Percentiles rank a stretch among this genome's conserved stretches.
These are phyloP conservation scores for Mythimna impura DNA, from an alignment of 2,888 invertebrate species.

Conservation along the genomic window DNA sequence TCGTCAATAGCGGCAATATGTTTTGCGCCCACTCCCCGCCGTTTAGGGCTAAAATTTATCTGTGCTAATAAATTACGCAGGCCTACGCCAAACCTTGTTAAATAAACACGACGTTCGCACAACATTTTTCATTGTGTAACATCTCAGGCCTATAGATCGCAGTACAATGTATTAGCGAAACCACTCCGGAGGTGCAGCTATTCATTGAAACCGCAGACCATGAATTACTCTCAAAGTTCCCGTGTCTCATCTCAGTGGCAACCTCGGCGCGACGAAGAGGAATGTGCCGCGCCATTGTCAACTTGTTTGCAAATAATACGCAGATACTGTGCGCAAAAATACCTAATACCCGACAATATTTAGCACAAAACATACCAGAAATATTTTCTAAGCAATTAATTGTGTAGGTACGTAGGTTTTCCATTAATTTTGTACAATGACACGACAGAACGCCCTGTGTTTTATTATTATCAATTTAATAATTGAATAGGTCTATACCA, in stretches of 20 bases:
- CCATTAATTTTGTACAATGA: constrained; percentile 34
- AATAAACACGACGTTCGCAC: constrained; percentile 85
- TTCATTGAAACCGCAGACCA: constrained; percentile 73
- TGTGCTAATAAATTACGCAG: constrained; percentile 82
- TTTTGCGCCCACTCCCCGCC: constrained; percentile 69
- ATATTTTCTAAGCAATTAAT: background rate
- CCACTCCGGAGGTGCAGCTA: constrained; percentile 66
- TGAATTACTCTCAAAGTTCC: constrained; percentile 69
- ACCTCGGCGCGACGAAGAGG: constrained; percentile 61
- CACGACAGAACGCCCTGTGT: constrained; percentile 16
- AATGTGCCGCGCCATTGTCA: constrained; percentile 66
- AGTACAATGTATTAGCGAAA: constrained; percentile 59
- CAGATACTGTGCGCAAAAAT: constrained; percentile 24
- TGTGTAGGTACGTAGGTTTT: constrained; percentile 2
- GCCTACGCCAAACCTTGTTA: constrained; percentile 78
- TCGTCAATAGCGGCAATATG: constrained; percentile 78
- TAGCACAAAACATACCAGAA: background rate
- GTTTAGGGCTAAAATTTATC: constrained; percentile 84
- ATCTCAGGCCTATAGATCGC: constrained; percentile 69
- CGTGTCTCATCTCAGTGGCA: constrained; percentile 65
- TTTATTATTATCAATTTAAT: constrained; percentile 42
- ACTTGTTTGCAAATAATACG: constrained; percentile 55
- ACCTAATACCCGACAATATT: background rate
- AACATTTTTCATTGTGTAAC: constrained; percentile 82
- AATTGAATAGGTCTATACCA: constrained; percentile 28